Evolutionary conservation across 2,888 invertebrate genomes (phyloP), one percentile per base, ranked within the genome.

Genomic region (Amblyjoppa fuscipennis): DNA sequence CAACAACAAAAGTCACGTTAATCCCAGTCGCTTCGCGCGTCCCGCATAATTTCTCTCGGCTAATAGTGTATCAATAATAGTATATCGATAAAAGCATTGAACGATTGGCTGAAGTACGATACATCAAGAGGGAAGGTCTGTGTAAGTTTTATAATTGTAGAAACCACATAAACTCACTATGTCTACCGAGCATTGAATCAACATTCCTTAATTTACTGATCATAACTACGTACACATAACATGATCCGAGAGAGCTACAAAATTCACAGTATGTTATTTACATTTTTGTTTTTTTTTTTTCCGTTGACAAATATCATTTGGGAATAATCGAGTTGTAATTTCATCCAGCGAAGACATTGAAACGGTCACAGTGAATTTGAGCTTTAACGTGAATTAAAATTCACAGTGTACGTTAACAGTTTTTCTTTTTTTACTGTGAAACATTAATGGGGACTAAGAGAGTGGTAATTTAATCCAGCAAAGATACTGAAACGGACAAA

Each of bases 231-330:
- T 87, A 87, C 87, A 70, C 84, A 83, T 81, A 70, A 86, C 82
- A 77, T 87, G 87, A 87, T 87, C 87, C 87, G 85, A 76, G 56
- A 87, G 83, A 85, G 83, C 86, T 87, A 84, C 59, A 77, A 83
- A 86, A 81, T 79, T 84, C 78, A 79, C 69, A 85, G 61, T 70
- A 69, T n/a, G 11, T 41, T 41, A 80, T 64, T 59, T 45, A 20
- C 20, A 20, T 74, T 41, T 49, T 77, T 56, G 34, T 25, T 61
- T 80, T 38, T 53, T 34, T 45, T 59, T 3, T 59, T 70, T 71
- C 38, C 3, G 9, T 64, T 64, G 16, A 34, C 34, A 31, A 64
- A 64, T 64, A 64, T 64, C 16, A 11, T n/a, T 16, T 16, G 64
- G 64, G 64, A 64, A 5, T 16, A 31, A 31, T n/a, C 0, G 3